phyloP scores from a whole-genome alignment of 2,797 vertebrate species.

The Cuculus canorus region DNA sequence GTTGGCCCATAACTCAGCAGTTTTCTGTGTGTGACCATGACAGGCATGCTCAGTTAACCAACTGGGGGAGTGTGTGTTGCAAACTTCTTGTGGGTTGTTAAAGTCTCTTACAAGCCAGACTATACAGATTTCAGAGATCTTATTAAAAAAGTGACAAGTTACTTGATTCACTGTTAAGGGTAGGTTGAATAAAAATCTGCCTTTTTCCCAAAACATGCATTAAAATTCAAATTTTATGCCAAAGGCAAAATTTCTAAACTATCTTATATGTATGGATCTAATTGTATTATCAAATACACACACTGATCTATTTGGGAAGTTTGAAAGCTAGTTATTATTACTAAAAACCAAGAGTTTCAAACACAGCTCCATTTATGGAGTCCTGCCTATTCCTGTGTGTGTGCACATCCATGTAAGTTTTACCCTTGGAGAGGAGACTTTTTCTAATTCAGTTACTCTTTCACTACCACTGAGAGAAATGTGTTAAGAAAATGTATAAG shows the following conservation, averaged over 20 bases:
- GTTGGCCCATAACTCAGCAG: neutral
- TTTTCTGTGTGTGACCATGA: neutral
- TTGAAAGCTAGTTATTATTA: neutral
- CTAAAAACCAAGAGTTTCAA: neutral
- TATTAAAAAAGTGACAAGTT: neutral
- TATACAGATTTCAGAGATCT: neutral
- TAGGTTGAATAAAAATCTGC: neutral
- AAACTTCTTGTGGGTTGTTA: constrained; percentile 47
- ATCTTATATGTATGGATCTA: neutral
- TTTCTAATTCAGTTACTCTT: neutral
- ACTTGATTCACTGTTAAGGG: neutral
- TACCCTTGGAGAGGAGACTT: neutral
- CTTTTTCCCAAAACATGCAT: neutral
- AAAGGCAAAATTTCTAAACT: neutral
- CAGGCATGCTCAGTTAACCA: constrained; percentile 71
- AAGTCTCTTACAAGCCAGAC: constrained; percentile 9
- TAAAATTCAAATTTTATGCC: neutral
- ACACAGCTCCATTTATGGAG: neutral
- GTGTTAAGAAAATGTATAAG: too few relatives aligned
- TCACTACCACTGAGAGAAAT: neutral
- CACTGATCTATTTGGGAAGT: neutral
- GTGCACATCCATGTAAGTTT: neutral
- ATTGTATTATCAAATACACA: neutral
- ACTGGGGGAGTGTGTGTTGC: neutral
- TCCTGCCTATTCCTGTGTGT: neutral